Evolutionary conservation across 2,113 vertebrate species (phyloP), one percentile per base, ranked within the genome.

Genomic region (Ardeotis arabs): DNA sequence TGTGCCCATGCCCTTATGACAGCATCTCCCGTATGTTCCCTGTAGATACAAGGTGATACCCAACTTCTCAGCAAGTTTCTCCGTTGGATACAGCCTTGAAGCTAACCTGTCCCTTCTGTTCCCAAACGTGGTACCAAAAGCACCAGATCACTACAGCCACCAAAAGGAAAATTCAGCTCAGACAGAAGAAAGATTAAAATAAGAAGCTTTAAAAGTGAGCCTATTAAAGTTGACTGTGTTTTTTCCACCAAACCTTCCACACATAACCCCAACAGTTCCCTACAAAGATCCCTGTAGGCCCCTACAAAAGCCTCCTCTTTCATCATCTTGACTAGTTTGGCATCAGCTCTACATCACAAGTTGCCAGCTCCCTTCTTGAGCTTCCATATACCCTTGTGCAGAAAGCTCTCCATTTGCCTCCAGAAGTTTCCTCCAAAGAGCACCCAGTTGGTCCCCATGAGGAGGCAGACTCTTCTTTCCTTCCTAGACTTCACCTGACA

Each of bases 21-120:
- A 47, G 9, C 22, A 18, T 25, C 39, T 80, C 53, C 33, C 1
- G 0, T 23, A 39, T 2, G 1, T 17, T 41, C 23, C 20, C 13
- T 67, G 13, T 22, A 4, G 1, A 45, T 33, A 23, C 19, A 21
- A 29, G 60, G 31, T 1, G 14, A 59, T 31, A 44, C 21, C 25
- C 2, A 28, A 10, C 29, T 23, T 62, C 14, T 59, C 19, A 41
- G 28, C 23, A 79, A 47, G 17, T 53, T 41, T 7, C 25, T n/a
- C 35, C 29, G 33, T 16, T 35, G 17, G 53, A 18, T 47, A 44
- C 47, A 53, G 9, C 17, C 28, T 47, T 47, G 39, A 41, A 74
- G 22, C 9, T 35, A 53, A 68, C 21, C 21, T 56, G 15, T 19
- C 29, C 11, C 31, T 69, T 21, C 55, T 52, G 55, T 62, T 49